These are phyloP conservation scores for Karalla daura DNA, from an alignment of 2,797 vertebrate species.

Conservation along the genomic window DNA sequence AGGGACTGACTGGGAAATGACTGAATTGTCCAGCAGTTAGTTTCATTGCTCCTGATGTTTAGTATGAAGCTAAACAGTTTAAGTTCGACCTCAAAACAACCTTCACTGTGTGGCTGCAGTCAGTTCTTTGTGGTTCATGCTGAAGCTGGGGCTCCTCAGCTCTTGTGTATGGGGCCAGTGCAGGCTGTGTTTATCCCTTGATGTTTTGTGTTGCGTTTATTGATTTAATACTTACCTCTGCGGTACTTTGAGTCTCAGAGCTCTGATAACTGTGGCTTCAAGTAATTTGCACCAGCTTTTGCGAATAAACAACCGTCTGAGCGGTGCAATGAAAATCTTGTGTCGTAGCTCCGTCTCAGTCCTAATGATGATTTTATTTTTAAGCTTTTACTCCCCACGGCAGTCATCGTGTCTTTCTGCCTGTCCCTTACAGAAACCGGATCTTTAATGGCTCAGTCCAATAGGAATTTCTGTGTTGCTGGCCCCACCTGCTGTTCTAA, in stretches of 20 bases:
- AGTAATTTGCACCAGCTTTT: conserved; percentile 6
- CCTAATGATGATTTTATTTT: conserved; percentile 10
- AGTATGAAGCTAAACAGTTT: background rate
- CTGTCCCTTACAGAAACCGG: too few species aligned
- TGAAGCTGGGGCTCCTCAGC: background rate
- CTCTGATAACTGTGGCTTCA: background rate
- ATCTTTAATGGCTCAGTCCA: background rate
- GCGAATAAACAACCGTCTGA: background rate
- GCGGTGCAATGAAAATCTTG: conserved; percentile 3
- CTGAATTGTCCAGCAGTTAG: too few species aligned
- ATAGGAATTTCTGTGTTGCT: conserved; percentile 3
- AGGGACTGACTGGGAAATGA: too few species aligned
- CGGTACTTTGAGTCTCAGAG: background rate
- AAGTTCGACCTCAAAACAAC: background rate
- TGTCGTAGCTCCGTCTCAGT: background rate
- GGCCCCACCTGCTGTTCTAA: conserved; percentile 41
- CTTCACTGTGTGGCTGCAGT: background rate
- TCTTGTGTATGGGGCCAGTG: background rate
- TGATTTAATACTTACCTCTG: background rate
- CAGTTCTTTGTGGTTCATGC: background rate
- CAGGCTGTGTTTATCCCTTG: background rate
- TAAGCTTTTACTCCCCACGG: background rate
- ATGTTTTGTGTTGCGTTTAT: too few species aligned
- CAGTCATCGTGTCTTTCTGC: background rate
- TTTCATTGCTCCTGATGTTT: too few species aligned